Evolutionary conservation across 2,888 invertebrate species (phyloP).

Genomic region (Lepidochitona cinerea): DNA sequence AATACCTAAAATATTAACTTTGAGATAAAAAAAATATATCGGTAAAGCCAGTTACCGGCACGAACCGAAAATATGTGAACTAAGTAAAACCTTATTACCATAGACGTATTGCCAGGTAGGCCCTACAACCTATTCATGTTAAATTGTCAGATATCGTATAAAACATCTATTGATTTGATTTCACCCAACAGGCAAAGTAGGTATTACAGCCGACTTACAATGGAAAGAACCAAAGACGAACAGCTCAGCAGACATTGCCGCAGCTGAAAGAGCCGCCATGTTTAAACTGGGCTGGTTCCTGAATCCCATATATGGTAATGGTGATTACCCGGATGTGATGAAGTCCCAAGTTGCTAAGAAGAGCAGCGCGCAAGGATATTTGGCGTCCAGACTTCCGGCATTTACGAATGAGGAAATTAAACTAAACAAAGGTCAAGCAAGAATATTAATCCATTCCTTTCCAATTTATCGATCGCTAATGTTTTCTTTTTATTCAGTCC

Average conservation of each 20-base stretch:
- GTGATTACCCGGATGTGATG: conserved; percentile 16
- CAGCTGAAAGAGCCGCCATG: conserved; percentile 14
- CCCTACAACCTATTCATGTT: no score
- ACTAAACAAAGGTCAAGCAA: conserved; percentile 60
- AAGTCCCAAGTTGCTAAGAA: conserved; percentile 4
- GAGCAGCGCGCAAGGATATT: conserved; percentile 24
- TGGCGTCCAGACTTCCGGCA: conserved; percentile 46
- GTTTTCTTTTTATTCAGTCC: no score
- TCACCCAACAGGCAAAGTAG: conserved; percentile 13
- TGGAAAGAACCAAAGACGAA: conserved; percentile 16
- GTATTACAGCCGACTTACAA: neutral
- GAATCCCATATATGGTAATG: conserved; percentile 33
- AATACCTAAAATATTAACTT: no score
- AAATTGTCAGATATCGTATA: no score
- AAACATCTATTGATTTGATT: neutral
- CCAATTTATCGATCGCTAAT: no score
- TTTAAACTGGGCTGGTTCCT: conserved; percentile 39
- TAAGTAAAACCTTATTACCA: no score
- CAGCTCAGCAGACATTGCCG: conserved; percentile 3
- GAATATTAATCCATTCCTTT: no score
- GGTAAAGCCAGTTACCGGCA: no score
- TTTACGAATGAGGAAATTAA: conserved; percentile 62
- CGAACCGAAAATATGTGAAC: no score
- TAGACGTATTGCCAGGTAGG: no score
- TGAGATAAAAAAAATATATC: no score